Percentiles rank a stretch among this genome's conserved stretches.
These are phyloP conservation scores for Psittacula derbiana DNA, from an alignment of 2,797 vertebrate genomes.

Conservation along the genomic window DNA sequence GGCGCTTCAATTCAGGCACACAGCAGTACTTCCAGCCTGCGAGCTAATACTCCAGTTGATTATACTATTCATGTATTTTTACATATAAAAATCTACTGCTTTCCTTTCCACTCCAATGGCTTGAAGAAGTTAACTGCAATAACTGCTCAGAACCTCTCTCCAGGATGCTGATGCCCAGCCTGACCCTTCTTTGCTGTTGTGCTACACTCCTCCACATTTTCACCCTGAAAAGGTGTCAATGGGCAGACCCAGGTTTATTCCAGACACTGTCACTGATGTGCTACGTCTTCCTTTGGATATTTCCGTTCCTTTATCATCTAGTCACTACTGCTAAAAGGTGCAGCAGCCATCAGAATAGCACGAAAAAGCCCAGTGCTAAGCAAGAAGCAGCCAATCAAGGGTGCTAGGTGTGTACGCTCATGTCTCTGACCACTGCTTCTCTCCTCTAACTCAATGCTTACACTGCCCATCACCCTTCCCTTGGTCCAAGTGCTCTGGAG, in stretches of 20 bases:
- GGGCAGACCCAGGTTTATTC: not conserved
- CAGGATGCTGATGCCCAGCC: not conserved
- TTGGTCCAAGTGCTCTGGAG: not conserved
- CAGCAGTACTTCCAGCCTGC: not conserved
- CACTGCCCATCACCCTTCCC: not conserved
- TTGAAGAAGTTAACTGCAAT: not conserved
- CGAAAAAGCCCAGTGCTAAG: not conserved
- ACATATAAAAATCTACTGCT: not conserved
- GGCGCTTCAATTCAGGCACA: not conserved
- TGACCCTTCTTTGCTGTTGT: not conserved
- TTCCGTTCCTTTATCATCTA: not conserved
- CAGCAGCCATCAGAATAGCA: not conserved
- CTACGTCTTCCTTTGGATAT: rapidly evolving
- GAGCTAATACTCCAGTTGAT: not conserved
- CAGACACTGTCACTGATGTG: not conserved
- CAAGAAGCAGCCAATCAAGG: not conserved
- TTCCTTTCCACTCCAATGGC: not conserved
- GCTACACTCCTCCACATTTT: not conserved
- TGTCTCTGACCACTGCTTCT: not conserved
- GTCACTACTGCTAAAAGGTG: not conserved
- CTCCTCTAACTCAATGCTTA: not conserved
- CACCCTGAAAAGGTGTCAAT: not conserved
- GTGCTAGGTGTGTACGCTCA: rapidly evolving
- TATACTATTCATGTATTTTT: not conserved
- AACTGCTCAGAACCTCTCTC: not conserved